These are phyloP conservation scores for Fopius arisanus DNA, from an alignment of 1,140 invertebrate species.

Conservation along the genomic window DNA sequence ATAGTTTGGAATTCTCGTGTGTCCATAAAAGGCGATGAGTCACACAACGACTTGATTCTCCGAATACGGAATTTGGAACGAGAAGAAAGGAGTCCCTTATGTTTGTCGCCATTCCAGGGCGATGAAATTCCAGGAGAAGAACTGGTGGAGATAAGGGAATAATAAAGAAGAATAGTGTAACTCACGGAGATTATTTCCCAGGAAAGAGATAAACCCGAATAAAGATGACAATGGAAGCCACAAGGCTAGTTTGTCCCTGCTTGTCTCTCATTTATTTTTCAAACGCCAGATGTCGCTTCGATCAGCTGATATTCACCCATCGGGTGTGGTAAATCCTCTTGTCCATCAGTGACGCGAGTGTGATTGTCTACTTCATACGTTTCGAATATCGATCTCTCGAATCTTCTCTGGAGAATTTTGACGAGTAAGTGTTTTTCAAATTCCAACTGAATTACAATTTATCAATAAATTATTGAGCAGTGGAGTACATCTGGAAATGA, in stretches of 20 bases:
- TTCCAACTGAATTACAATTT: not conserved
- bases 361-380: slow-evolving; percentile 39
- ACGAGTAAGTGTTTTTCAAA: not conserved
- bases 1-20: not conserved
- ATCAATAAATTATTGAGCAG: not conserved
- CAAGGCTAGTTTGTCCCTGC: not conserved
- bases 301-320: not conserved
- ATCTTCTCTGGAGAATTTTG: not conserved
- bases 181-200: too few relatives aligned
- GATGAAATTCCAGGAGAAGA: not conserved
- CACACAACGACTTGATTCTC: slow-evolving; percentile 8
- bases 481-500: not conserved
- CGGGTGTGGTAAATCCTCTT: slow-evolving; percentile 35
- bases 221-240: too few relatives aligned
- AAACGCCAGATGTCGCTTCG: slow-evolving; percentile 15
- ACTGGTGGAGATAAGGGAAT: too few relatives aligned
- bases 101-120: not conserved
- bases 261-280: not conserved
- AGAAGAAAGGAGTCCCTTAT: not conserved
- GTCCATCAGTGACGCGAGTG: slow-evolving; percentile 42
- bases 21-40: slow-evolving; percentile 30
- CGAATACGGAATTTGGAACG: slow-evolving; percentile 25
- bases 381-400: not conserved
- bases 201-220: too few relatives aligned
- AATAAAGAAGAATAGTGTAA: too few relatives aligned